Base-by-base conservation (phyloP, 2,113 vertebrate genomes). In the Mobula birostris region DNA sequence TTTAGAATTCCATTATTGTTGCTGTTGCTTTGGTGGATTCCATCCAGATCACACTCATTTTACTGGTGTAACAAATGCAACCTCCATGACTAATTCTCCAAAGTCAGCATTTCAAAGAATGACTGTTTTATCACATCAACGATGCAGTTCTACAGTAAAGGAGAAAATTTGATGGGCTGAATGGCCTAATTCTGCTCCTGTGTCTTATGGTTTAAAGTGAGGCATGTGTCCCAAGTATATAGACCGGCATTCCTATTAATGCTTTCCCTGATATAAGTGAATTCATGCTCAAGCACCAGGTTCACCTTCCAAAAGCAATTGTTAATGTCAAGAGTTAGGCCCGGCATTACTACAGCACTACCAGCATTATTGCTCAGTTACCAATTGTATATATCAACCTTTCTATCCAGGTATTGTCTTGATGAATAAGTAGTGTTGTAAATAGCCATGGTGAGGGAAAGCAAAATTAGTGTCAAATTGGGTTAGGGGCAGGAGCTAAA, bases 381-480 rank as follows among this genome's bases (percentile, higher is more conserved):
- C 56, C 48, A 27, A 66, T 79, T 79, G 77, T 79, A 79, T n/a
- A 48, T 48, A 48, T 48, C 48, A 92, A 40, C n/a, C 40, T 92
- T 92, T 21, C 32, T 92, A 66, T 32, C 66, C 68, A 70, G 15
- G 88, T 92, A 92, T 92, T 63, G 68, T 70, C 15, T 68, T 48
- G 48, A 48, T 48, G 48, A 48, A 48, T 48, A 48, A 48, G 48
- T 48, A 70, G 32, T 72, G 66, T 92, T 63, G 66, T 92, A 92
- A 92, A 36, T n/a, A 92, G 66, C 32, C 88, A 70, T 92, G 32
- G 70, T 70, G 88, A 66, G 66, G 66, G 70, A 92, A 92, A 70
- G 63, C 68, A n/a, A 40, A 92, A 29, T 36, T 70, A 92, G 70
- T 92, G 88, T 92, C 88, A 92, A 92, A 92, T 92, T 92, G 63